Evolutionary conservation across 2,888 invertebrate species (phyloP), one percentile per base, ranked within the genome.

Genomic region (Eupithecia inturbata): DNA sequence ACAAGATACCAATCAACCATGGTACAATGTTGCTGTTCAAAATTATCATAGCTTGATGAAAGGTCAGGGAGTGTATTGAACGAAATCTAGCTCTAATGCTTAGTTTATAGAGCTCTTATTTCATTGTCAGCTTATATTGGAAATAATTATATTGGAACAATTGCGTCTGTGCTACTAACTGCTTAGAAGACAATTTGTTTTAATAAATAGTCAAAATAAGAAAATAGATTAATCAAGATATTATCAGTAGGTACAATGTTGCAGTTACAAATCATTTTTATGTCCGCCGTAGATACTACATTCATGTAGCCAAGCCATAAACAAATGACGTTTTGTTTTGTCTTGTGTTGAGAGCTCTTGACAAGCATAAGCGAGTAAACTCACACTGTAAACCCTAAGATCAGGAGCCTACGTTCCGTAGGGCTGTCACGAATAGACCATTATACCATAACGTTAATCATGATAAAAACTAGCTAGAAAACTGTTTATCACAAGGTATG

Each of bases 61-160:
- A 78, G 78, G 78, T 78, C 77, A 76, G 53, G 63, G 72, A 49
- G 68, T 63, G 53, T 68, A 68, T 70, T 33, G 28, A 70, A 70
- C 67, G 16, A 57, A 49, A 67, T 62, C 70, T 57, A 53, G 53
- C 4, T 67, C 45, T 69, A 45, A 64, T 60, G 16, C 31, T 7
- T 36, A 36, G 3, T 39, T 39, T 39, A 12, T 14, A 39, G 12
- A 39, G 39, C 39, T 39, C 12, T 39, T 5, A 12, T 10, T 39
- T 14, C 12, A 39, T 12, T 36, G 45, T 10, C 39, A 53, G 60
- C 53, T 64, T 68, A 33, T 57, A 14, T 1, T 28, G 57, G 4
- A n/a, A 57, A 57, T 22, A 22, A 26, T 22, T n/a, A 26, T 14
- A 26, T 53, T 53, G 39, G n/a, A 5, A 26, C 5, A 57, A 57